Conservation (phyloP, 1,140 invertebrate species). For the Drosophila setifemur region DNA sequence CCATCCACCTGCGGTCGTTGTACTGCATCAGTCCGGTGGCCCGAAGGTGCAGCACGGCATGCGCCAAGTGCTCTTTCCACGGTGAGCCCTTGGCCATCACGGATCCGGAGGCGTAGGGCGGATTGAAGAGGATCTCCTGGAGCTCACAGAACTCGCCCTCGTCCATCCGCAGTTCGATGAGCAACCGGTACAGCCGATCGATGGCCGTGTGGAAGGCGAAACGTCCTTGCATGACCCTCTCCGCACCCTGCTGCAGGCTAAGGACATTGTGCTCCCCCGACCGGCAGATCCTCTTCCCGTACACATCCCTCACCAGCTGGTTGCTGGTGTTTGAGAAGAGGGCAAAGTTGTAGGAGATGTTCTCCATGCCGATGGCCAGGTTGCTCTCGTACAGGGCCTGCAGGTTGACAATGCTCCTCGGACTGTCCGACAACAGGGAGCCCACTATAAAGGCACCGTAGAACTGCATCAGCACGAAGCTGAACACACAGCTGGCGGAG, state of each 20-base stretch:
- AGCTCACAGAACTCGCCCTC: conserved; percentile 70
- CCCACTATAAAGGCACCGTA: conserved; percentile 87
- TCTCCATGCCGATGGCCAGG: conserved; percentile 84
- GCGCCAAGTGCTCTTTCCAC: conserved; percentile 59
- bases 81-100: conserved; percentile 56
- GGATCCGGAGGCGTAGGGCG: conserved; percentile 23
- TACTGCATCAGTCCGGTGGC: conserved; percentile 56
- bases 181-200: conserved; percentile 57
- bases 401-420: conserved; percentile 84
- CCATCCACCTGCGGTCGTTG: conserved; percentile 57
- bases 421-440: conserved; percentile 84
- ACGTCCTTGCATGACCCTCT: conserved; percentile 49
- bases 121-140: conserved; percentile 62
- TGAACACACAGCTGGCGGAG: conserved; percentile 83
- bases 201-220: conserved; percentile 71
- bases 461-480: conserved; percentile 85
- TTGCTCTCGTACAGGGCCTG: conserved; percentile 83
- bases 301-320: conserved; percentile 51
- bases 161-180: conserved; percentile 35
- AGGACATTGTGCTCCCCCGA: conserved; percentile 43
- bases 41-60: conserved; percentile 36
- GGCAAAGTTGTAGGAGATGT: conserved; percentile 83
- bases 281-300: conserved; percentile 44
- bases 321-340: conserved; percentile 76
- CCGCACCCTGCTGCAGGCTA: conserved; percentile 45